Conservation (phyloP, 2,888 invertebrate genomes). For the Hydrotaea cyrtoneurina region DNA sequence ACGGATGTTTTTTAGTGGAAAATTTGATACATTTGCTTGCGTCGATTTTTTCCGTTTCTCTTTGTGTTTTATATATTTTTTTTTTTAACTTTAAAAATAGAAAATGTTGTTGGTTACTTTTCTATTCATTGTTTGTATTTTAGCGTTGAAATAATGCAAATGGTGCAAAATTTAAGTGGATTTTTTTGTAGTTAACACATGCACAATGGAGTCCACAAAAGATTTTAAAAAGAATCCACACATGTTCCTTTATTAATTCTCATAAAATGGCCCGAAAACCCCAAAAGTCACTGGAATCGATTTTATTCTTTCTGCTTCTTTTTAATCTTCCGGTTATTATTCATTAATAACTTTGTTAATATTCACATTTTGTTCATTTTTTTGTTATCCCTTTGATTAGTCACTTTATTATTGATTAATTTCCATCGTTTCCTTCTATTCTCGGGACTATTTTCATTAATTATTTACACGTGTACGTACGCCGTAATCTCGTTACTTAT, state of each 20-base stretch:
- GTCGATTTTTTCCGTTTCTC: background rate
- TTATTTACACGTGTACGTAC: background rate
- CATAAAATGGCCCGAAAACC: too few relatives aligned
- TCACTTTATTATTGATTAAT: constrained; percentile 21
- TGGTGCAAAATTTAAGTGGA: background rate
- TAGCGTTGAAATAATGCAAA: constrained; percentile 21
- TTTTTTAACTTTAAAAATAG: background rate
- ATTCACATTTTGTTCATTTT: constrained; percentile 4
- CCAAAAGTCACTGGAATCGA: too few relatives aligned
- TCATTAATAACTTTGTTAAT: too few relatives aligned
- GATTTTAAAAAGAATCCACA: too few relatives aligned
- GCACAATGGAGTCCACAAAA: too few relatives aligned
- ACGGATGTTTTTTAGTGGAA: too few relatives aligned
- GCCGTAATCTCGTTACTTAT: background rate
- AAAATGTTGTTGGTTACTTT: background rate
- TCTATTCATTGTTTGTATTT: background rate
- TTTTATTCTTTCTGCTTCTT: too few relatives aligned
- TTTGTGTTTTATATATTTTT: background rate
- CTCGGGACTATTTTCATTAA: background rate
- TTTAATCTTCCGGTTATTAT: too few relatives aligned
- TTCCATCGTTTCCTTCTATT: too few relatives aligned
- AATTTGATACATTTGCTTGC: too few relatives aligned
- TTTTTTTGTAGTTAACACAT: too few relatives aligned
- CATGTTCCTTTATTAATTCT: too few relatives aligned
- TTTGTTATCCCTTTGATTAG: background rate